Base-by-base conservation (phyloP, 2,797 vertebrate genomes). In the Apogon talboti region DNA sequence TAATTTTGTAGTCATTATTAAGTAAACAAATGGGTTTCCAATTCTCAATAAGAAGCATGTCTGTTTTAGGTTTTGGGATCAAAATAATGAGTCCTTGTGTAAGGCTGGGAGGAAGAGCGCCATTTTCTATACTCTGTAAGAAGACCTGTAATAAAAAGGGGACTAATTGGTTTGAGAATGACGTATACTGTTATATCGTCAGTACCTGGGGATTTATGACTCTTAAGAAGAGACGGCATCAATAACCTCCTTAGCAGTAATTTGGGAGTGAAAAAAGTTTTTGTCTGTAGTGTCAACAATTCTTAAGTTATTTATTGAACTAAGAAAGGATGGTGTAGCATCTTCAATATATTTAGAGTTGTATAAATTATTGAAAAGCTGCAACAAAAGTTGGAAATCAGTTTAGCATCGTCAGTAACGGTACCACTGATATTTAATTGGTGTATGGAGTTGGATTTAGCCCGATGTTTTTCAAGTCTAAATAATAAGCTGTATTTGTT, bases 1-100 rank as follows among this genome's bases (percentile, higher is more conserved):
- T n/a, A 33, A 51, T 51, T 35, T 51, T 33, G 13, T 33, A 51
- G 14, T 51, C 14, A n/a, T 51, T 51, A 51, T 33, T 51, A 1
- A 33, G 6, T 11, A 51, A 12, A 4, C 48, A 33, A 8, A 15
- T 35, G 15, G 28, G 14, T 33, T 5, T n/a, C 28, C 48, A 35
- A 8, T 33, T 51, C 5, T 51, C 48, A 51, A 35, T 35, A 16
- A 2, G 15, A 7, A 51, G 48, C 35, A 33, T 14, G 35, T 51
- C 7, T 16, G 33, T 51, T 9, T 51, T 14, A n/a, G 48, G 48
- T 11, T 51, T 35, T n/a, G 48, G 48, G 4, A 51, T 33, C 4
- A 51, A 15, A 14, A 24, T 49, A 13, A 49, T 49, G 7, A 49
- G 19, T 13, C 21, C 47, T 30, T 49, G 47, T 14, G 19, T 49